Evolutionary conservation across 2,888 invertebrate species (phyloP), one percentile per base, ranked within the genome.

Genomic region (Tethea ocularis): DNA sequence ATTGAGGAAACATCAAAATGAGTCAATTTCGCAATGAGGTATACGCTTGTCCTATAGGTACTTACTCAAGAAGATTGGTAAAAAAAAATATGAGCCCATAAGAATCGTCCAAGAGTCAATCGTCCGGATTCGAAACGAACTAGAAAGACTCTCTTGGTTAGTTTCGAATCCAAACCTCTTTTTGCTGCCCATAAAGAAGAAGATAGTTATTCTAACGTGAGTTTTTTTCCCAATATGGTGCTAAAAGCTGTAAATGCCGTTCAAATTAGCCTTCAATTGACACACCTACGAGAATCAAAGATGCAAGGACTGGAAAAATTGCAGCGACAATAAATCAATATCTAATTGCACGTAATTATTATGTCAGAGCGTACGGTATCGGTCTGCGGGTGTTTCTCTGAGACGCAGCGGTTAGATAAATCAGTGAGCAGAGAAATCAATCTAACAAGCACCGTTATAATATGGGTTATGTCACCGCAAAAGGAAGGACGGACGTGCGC

Each of bases 401-500:
- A 64, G 62, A 15, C 33, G 22, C 33, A 33, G 67, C 69, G 62
- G 63, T 60, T 59, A 70, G 67, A 69, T 73, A 72, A 75, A 77
- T 80, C 72, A 74, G 67, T 69, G 65, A 64, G 61, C 61, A 69
- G 71, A 78, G 78, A 79, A 79, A 82, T 82, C 81, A 77, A 80
- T 82, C 75, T 71, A 66, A 65, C 60, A 66, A 68, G 66, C 74
- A 78, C 87, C 85, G 88, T 87, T 88, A 85, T 80, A 83, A 83
- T 82, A 87, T 84, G 72, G 84, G 84, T 85, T 85, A 85, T 83
- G 84, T 87, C 84, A 83, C 86, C 86, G 78, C 83, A 84, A 79
- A 88, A 82, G 87, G 87, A 74, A 75, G 74, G 68, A 74, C 83
- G 82, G 81, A 84, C 81, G 78, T 68, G 68, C 61, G 71, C 66